These are phyloP conservation scores for Rattus rattus DNA, from an alignment of 2,113 vertebrate genomes.

Conservation along the genomic window DNA sequence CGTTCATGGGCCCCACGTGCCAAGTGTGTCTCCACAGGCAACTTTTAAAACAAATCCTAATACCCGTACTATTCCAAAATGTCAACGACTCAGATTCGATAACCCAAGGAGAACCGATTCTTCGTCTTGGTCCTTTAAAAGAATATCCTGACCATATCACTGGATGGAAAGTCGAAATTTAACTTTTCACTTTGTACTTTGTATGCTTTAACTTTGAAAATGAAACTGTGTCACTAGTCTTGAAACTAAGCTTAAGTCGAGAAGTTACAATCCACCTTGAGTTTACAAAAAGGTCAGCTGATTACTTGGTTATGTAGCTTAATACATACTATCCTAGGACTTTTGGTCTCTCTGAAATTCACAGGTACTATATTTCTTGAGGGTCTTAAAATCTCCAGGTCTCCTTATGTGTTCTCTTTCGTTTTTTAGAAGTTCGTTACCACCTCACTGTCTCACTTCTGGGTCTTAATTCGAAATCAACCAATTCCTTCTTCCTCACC, in stretches of 20 bases:
- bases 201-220: constrained; percentile 52
- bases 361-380: background rate
- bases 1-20: background rate
- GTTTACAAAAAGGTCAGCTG: constrained; percentile 11
- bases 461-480: constrained; percentile 76
- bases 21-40: constrained; percentile 31
- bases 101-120: background rate
- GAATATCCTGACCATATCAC: background rate
- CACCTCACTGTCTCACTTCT: constrained; percentile 66
- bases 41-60: constrained; percentile 61
- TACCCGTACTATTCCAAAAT: constrained; percentile 25
- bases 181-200: background rate
- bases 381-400: constrained; percentile 36
- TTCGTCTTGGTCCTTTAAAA: constrained; percentile 17
- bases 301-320: background rate
- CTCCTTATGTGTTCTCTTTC: constrained; percentile 61
- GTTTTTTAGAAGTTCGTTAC: constrained; percentile 64
- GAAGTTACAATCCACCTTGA: background rate
- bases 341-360: constrained; percentile 30
- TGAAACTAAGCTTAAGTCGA: background rate
- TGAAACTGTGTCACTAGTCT: constrained; percentile 28
- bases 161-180: constrained; percentile 29
- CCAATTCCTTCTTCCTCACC: constrained; percentile 27
- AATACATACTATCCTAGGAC: background rate
- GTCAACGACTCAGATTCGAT: background rate